Conservation (phyloP, 2,888 invertebrate genomes). For the Eurytoma adleriae region DNA sequence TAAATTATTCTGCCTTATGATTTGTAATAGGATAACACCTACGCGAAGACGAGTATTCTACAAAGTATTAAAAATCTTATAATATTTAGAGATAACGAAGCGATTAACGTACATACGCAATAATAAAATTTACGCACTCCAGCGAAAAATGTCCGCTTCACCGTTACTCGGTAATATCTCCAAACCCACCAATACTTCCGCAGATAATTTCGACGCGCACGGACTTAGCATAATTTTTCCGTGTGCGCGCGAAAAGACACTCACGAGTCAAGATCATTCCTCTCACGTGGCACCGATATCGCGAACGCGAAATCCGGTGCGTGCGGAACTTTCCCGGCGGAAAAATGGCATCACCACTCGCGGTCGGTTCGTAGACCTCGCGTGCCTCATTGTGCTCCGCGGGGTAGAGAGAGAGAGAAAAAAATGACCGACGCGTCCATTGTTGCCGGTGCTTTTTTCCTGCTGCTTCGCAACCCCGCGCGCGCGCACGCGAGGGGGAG, state of each 20-base stretch:
- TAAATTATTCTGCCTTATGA: too few species aligned
- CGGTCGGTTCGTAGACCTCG: slow-evolving; percentile 38
- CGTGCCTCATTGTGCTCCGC: background rate
- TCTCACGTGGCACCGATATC: background rate
- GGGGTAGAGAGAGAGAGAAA: background rate
- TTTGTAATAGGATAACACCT: too few species aligned
- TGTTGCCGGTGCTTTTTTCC: background rate
- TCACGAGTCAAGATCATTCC: slow-evolving; percentile 25
- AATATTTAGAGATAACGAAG: too few species aligned
- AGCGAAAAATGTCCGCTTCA: too few species aligned
- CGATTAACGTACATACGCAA: too few species aligned
- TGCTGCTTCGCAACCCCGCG: background rate
- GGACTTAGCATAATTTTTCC: too few species aligned
- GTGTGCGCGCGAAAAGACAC: background rate
- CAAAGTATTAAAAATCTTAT: too few species aligned
- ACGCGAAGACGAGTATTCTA: too few species aligned
- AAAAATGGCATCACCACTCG: slow-evolving; percentile 8
- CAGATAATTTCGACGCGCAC: too few species aligned
- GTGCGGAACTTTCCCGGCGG: background rate
- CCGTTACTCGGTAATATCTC: too few species aligned
- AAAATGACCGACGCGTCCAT: slow-evolving; percentile 27
- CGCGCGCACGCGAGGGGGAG: background rate
- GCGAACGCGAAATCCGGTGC: slow-evolving; percentile 31
- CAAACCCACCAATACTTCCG: too few species aligned
- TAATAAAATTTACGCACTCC: too few species aligned